phyloP scores from a whole-genome alignment of 2,888 invertebrate genomes.

The Cataglyphis altisquamis region DNA sequence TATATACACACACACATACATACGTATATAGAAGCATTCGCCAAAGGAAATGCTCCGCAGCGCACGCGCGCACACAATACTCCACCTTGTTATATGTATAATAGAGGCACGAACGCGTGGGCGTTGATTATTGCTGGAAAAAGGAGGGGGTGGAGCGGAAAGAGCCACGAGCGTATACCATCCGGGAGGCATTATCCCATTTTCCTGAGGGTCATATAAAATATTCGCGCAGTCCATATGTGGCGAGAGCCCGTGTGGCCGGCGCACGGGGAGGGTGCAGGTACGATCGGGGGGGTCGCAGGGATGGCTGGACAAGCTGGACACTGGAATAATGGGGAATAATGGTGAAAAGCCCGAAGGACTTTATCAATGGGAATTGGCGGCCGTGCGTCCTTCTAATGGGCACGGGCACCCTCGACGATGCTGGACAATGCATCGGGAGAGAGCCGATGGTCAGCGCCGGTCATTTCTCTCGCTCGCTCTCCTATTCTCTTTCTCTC shows the following conservation, averaged over 20 bases:
- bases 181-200: conserved; percentile 56
- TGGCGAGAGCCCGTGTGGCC: conserved; percentile 22
- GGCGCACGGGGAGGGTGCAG: conserved; percentile 27
- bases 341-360: conserved; percentile 78
- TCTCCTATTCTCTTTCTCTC: conserved; percentile 31
- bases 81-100: conserved; percentile 57
- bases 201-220: conserved; percentile 71
- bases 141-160: conserved; percentile 25
- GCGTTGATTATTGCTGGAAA: conserved; percentile 48
- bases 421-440: conserved; percentile 69
- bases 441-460: conserved; percentile 71
- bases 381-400: conserved; percentile 78
- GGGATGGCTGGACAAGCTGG: conserved; percentile 38
- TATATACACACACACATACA: conserved; percentile 8
- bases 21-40: conserved; percentile 7
- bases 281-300: conserved; percentile 27
- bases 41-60: conserved; percentile 30
- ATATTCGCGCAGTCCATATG: conserved; percentile 60
- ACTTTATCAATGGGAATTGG: conserved; percentile 82
- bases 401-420: conserved; percentile 71
- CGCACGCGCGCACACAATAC: conserved; percentile 33
- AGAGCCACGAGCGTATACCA: conserved; percentile 29
- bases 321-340: conserved; percentile 73
- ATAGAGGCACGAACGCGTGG: conserved; percentile 58
- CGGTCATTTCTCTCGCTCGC: conserved; percentile 36